Percentiles rank a stretch among this genome's conserved stretches.
phyloP scores from a whole-genome alignment of 2,113 vertebrate species.

The Cisticola juncidis region DNA sequence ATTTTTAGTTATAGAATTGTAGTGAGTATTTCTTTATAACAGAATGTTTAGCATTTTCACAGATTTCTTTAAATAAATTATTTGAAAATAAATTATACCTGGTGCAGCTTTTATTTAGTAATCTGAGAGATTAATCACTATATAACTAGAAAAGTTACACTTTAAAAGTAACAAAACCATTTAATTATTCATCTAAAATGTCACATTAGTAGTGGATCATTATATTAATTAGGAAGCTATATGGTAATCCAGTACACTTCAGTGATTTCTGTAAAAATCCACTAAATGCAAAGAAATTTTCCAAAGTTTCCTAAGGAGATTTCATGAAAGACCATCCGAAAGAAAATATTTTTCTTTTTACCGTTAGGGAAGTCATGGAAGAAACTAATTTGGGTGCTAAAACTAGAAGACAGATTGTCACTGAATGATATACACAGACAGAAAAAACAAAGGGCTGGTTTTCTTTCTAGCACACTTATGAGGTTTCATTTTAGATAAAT shows the following conservation, averaged over 20 bases:
- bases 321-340: not conserved
- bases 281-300: not conserved
- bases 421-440: not conserved
- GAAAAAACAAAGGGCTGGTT: not conserved
- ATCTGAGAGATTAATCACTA: not conserved
- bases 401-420: not conserved
- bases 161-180: not conserved
- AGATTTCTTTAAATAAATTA: not conserved
- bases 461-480: not conserved
- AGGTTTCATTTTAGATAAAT: not conserved
- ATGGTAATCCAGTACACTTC: not conserved
- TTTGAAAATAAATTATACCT: not conserved
- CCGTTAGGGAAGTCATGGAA: not conserved
- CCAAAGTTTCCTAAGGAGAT: not conserved
- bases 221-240: not conserved
- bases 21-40: not conserved
- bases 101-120: not conserved
- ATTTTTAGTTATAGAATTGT: not conserved
- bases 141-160: not conserved
- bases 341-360: not conserved
- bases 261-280: not conserved
- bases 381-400: not conserved
- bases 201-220: not conserved
- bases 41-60: not conserved
- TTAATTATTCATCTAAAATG: not conserved